Conservation (phyloP, 2,888 invertebrate species). For the Patella ulyssiponensis region DNA sequence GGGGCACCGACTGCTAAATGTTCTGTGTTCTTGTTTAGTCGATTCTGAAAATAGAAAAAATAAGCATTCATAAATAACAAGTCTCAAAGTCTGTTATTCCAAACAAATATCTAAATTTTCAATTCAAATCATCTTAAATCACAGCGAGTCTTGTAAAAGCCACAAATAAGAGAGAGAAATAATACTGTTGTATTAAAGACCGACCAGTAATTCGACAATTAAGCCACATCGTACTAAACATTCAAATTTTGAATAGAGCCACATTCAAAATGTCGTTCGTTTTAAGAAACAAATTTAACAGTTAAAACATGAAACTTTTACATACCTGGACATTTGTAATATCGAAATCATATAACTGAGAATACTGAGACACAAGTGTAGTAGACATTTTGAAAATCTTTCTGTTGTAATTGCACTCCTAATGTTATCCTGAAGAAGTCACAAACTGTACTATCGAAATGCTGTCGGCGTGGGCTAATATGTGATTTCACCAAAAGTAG, state of each 20-base stretch:
- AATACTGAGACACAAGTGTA: not conserved
- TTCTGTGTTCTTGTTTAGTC: slow-evolving; percentile 30
- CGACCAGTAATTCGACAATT: too few relatives aligned
- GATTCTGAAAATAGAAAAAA: slow-evolving; percentile 18
- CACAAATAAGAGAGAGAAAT: too few relatives aligned
- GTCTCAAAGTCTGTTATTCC: not conserved
- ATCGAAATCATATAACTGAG: not conserved
- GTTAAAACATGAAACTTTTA: not conserved
- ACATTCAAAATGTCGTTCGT: too few relatives aligned
- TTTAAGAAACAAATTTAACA: too few relatives aligned
- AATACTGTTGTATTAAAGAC: too few relatives aligned
- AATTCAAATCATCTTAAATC: too few relatives aligned
- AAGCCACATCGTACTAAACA: too few relatives aligned
- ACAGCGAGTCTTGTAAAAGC: too few relatives aligned
- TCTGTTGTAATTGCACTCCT: slow-evolving; percentile 11
- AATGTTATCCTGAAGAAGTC: not conserved
- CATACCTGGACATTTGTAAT: not conserved
- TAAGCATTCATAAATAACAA: not conserved
- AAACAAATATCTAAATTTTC: too few relatives aligned
- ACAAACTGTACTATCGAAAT: slow-evolving; percentile 3
- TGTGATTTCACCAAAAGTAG: not conserved
- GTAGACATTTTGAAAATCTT: slow-evolving; percentile 3
- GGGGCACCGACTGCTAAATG: slow-evolving; percentile 30
- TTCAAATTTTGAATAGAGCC: too few relatives aligned
- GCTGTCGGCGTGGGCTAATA: not conserved